phyloP scores from a whole-genome alignment of 2,113 vertebrate species.

The Chroicocephalus ridibundus region DNA sequence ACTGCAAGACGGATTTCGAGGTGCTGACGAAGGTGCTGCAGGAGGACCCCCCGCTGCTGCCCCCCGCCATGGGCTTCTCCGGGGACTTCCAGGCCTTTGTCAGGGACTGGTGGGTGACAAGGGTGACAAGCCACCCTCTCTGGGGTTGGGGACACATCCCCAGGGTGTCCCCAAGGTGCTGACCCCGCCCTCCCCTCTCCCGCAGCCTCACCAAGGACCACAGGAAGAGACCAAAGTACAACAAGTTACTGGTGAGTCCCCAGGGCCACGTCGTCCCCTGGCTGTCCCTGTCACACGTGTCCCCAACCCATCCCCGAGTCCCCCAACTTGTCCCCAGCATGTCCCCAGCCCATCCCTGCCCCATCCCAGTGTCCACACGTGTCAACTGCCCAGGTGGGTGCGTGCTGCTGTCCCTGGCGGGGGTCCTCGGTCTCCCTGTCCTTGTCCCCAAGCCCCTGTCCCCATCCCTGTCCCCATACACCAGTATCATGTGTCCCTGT shows the following conservation, averaged over 20 bases:
- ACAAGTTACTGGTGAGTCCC: conserved; percentile 89
- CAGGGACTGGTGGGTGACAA: conserved; percentile 88
- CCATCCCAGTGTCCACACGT: background rate
- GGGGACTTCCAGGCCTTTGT: conserved; percentile 95
- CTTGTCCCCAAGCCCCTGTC: background rate
- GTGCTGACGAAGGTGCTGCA: conserved; percentile 97
- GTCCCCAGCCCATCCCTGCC: no score
- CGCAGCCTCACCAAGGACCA: conserved; percentile 97
- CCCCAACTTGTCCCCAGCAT: no score
- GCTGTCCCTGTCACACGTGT: background rate
- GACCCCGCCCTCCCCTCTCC: background rate
- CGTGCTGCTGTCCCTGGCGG: background rate
- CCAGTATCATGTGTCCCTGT: no score
- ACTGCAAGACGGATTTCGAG: conserved; percentile 96
- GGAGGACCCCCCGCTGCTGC: conserved; percentile 92
- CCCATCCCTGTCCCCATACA: background rate
- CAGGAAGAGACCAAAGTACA: conserved; percentile 99
- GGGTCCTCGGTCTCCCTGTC: background rate
- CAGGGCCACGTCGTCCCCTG: no score
- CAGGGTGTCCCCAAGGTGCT: background rate
- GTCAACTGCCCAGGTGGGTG: background rate
- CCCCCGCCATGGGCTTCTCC: conserved; percentile 91
- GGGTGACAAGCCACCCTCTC: background rate
- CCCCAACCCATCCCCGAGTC: no score
- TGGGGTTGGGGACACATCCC: background rate